Percentiles rank a stretch among this genome's conserved stretches.
phyloP scores from a whole-genome alignment of 2,113 vertebrate species.

The Callionymus lyra region DNA sequence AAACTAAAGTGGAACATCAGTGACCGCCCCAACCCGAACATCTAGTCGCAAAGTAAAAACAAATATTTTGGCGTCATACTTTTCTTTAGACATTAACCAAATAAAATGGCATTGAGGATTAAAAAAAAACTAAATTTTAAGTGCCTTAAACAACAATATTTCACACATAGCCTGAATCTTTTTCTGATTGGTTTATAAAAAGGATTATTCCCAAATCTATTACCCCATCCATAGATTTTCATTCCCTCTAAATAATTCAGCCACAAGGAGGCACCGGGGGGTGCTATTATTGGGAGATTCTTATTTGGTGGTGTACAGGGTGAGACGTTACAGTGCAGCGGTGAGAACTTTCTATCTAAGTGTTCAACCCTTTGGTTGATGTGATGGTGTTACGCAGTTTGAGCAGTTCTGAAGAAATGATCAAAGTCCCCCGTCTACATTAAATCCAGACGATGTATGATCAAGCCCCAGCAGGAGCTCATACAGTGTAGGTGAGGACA shows the following conservation, averaged over 20 bases:
- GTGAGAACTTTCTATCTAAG: slow-evolving; percentile 58
- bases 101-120: too few relatives aligned
- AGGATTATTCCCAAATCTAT: too few relatives aligned
- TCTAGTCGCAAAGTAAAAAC: too few relatives aligned
- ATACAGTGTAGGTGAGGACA: slow-evolving; percentile 42
- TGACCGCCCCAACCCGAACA: too few relatives aligned
- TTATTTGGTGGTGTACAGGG: slow-evolving; percentile 38
- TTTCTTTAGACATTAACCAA: too few relatives aligned
- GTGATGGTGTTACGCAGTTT: slow-evolving; percentile 34
- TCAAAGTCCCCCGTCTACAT: slow-evolving; percentile 27
- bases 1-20: too few relatives aligned
- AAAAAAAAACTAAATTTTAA: too few relatives aligned
- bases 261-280: slow-evolving; percentile 53
- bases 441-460: slow-evolving; percentile 43
- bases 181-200: too few relatives aligned
- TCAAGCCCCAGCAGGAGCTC: slow-evolving; percentile 21
- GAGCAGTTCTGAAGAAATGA: slow-evolving; percentile 31
- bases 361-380: slow-evolving; percentile 56
- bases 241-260: slow-evolving; percentile 67
- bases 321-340: slow-evolving; percentile 48
- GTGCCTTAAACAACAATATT: too few relatives aligned
- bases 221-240: slow-evolving; percentile 54
- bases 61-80: too few relatives aligned
- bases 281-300: slow-evolving; percentile 54
- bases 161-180: too few relatives aligned